A percentile compares a stretch with the other conserved stretches of the same genome.
phyloP scores from a whole-genome alignment of 2,113 vertebrate species.

The Rhynchomys soricoides region DNA sequence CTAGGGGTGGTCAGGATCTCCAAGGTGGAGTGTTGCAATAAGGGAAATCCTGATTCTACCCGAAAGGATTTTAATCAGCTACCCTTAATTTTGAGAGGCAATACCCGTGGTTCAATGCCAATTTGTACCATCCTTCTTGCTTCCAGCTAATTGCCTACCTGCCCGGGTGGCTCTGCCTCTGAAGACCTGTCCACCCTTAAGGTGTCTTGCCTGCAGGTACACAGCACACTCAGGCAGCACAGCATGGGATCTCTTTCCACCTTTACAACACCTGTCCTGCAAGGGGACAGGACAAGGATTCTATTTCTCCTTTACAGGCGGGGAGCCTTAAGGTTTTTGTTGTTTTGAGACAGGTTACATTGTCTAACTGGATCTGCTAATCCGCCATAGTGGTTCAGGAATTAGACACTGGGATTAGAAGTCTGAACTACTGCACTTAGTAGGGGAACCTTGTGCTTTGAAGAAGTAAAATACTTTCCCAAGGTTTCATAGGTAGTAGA shows the following conservation, averaged over 20 bases:
- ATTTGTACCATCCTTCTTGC: neutral
- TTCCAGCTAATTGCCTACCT: neutral
- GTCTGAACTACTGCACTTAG: neutral
- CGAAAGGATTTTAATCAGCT: neutral
- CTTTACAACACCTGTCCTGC: neutral
- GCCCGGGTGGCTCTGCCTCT: neutral
- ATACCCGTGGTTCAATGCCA: neutral
- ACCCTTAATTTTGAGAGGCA: neutral
- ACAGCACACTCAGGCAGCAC: neutral
- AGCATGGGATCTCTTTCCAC: neutral
- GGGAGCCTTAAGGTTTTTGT: neutral
- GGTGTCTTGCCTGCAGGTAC: neutral
- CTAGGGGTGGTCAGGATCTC: constrained; percentile 75
- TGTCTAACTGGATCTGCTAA: neutral
- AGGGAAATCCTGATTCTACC: neutral
- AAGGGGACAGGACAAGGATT: neutral
- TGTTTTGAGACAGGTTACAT: neutral
- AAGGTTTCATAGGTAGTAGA: neutral
- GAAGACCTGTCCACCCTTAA: neutral
- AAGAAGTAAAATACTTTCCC: constrained; percentile 21
- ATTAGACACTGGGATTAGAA: neutral
- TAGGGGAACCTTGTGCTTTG: neutral
- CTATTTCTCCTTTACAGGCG: neutral
- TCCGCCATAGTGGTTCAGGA: neutral
- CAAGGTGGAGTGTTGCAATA: constrained; percentile 66